Conservation (phyloP, 2,888 invertebrate species). For the Meliscaeva auricollis region DNA sequence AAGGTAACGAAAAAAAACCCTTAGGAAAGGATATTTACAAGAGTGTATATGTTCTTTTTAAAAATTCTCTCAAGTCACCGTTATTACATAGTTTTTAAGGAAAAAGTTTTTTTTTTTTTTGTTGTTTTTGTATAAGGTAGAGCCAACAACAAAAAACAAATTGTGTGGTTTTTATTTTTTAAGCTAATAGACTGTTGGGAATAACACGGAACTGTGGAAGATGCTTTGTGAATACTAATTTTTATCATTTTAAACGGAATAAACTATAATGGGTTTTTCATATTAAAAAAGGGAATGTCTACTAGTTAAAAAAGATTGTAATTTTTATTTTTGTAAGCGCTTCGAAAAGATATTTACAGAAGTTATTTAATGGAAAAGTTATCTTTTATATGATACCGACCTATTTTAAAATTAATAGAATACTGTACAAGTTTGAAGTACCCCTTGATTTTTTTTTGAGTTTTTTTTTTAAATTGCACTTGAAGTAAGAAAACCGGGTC, state of each 20-base stretch:
- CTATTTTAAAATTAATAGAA: slow-evolving; percentile 14
- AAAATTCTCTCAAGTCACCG: slow-evolving; percentile 39
- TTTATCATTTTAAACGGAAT: slow-evolving; percentile 5
- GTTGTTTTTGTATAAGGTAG: not conserved
- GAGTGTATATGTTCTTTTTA: slow-evolving; percentile 28
- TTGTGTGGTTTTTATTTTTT: slow-evolving; percentile 18
- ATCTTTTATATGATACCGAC: no score
- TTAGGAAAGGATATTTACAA: slow-evolving; percentile 2
- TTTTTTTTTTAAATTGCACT: no score
- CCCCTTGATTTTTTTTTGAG: no score
- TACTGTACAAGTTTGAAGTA: not conserved
- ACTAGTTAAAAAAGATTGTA: not conserved
- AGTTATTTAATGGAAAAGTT: not conserved
- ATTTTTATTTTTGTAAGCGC: not conserved
- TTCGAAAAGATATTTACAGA: not conserved
- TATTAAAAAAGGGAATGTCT: not conserved
- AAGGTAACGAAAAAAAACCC: not conserved
- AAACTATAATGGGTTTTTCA: slow-evolving; percentile 15
- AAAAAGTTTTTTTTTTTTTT: not conserved
- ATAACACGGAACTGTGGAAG: not conserved
- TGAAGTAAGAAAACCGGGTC: no score
- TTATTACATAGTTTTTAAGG: not conserved
- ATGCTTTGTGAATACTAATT: slow-evolving; percentile 61
- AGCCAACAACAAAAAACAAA: not conserved
- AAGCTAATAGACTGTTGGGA: slow-evolving; percentile 46